A percentile compares a stretch with the other conserved stretches of the same genome.
phyloP scores from a whole-genome alignment of 2,888 invertebrate species.

The Apoda limacodes region DNA sequence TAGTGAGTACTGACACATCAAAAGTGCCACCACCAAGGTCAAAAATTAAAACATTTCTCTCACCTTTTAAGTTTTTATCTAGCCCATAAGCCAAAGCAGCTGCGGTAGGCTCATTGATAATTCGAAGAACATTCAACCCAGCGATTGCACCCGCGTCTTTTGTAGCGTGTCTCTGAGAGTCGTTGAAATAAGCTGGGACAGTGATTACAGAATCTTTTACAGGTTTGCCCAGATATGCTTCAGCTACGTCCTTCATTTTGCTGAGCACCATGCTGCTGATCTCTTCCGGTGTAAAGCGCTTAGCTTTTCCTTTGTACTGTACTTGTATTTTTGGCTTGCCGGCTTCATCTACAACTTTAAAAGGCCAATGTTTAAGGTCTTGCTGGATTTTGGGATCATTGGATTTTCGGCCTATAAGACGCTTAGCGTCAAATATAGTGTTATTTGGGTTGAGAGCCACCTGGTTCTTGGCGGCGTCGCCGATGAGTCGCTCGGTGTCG shows the following conservation, averaged over 20 bases:
- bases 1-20: slow-evolving; percentile 85
- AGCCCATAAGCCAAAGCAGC: slow-evolving; percentile 80
- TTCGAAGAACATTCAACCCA: slow-evolving; percentile 82
- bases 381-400: slow-evolving; percentile 79
- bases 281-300: slow-evolving; percentile 76
- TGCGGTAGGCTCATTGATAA: slow-evolving; percentile 85
- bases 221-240: slow-evolving; percentile 75
- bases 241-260: slow-evolving; percentile 73
- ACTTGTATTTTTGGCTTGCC: slow-evolving; percentile 77
- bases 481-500: slow-evolving; percentile 71
- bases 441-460: slow-evolving; percentile 79
- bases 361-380: slow-evolving; percentile 88
- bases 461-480: slow-evolving; percentile 78
- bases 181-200: slow-evolving; percentile 84
- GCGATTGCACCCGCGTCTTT: slow-evolving; percentile 84
- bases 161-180: slow-evolving; percentile 80
- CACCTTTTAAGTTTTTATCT: slow-evolving; percentile 73
- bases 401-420: slow-evolving; percentile 83
- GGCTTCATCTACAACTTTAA: slow-evolving; percentile 74
- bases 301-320: slow-evolving; percentile 72
- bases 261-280: slow-evolving; percentile 76
- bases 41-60: slow-evolving; percentile 73
- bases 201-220: slow-evolving; percentile 81
- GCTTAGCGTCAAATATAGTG: slow-evolving; percentile 84
- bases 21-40: slow-evolving; percentile 78